Conservation (phyloP, 2,888 invertebrate species). For the Sarcophaga caerulescens region DNA sequence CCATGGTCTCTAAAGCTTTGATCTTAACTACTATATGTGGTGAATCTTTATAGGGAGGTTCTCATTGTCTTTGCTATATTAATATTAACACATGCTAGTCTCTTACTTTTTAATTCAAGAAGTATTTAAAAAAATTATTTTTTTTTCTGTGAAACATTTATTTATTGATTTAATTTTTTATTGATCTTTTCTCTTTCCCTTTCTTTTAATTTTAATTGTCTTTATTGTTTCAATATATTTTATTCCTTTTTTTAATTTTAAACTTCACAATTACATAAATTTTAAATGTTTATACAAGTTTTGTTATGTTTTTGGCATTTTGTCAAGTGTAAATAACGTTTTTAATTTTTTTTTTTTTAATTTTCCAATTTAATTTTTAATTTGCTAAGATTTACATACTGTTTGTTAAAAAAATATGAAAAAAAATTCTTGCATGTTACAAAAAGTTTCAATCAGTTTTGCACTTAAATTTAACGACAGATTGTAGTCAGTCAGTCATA, state of each 20-base stretch:
- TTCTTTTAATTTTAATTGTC: constrained; percentile 39
- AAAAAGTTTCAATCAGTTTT: constrained; percentile 33
- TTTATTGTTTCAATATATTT: constrained; percentile 2
- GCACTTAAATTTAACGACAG: not conserved
- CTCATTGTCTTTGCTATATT: too few relatives aligned
- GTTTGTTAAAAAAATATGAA: constrained; percentile 42
- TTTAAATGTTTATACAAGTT: not conserved
- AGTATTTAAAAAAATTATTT: not conserved
- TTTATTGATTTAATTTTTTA: constrained; percentile 27
- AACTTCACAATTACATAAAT: constrained; percentile 60
- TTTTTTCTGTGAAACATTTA: constrained; percentile 33
- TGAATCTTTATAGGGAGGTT: too few relatives aligned
- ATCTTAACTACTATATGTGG: too few relatives aligned
- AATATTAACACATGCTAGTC: too few relatives aligned
- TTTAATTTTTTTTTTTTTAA: constrained; percentile 22
- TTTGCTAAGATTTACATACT: not conserved
- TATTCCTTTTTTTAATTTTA: constrained; percentile 23
- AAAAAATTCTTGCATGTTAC: constrained; percentile 19
- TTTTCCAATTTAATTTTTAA: constrained; percentile 17
- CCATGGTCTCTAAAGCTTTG: too few relatives aligned
- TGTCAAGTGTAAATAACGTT: constrained; percentile 7
- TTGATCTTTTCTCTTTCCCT: not conserved
- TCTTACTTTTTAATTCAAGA: constrained; percentile 1
- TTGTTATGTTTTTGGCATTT: constrained; percentile 43
- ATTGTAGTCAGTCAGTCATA: too few relatives aligned